phyloP scores from a whole-genome alignment of 2,113 vertebrate species.

The Triplophysa tibetana region DNA sequence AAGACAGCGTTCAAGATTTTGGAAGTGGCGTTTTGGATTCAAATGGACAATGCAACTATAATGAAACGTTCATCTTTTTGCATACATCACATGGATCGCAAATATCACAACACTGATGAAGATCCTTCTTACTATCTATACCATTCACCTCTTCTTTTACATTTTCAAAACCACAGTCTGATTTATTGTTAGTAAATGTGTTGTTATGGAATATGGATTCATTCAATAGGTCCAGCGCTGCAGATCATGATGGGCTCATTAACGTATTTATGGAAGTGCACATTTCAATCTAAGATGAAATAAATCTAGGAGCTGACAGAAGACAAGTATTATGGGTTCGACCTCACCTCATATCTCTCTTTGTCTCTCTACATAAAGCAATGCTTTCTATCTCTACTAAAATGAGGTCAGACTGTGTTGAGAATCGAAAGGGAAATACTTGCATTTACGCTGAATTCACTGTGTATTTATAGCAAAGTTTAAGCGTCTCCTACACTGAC shows the following conservation, averaged over 20 bases:
- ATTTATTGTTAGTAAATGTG: not conserved
- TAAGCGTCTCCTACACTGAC: not conserved
- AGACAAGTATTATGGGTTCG: not conserved
- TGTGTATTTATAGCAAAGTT: slow-evolving; percentile 21
- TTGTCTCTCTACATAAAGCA: not conserved
- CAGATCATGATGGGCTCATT: not conserved
- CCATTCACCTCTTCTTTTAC: not conserved
- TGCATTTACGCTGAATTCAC: not conserved
- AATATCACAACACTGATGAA: not conserved
- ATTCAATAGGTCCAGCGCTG: not conserved
- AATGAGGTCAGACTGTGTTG: not conserved
- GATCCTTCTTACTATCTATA: not conserved
- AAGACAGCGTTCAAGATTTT: not conserved
- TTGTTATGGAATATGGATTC: not conserved
- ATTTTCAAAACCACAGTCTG: not conserved
- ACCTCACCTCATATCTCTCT: not conserved
- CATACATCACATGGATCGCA: not conserved
- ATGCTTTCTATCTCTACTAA: not conserved
- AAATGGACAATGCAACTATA: not conserved
- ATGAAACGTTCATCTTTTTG: not conserved
- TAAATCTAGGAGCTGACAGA: not conserved
- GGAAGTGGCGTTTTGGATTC: not conserved
- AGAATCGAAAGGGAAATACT: not conserved
- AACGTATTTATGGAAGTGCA: not conserved
- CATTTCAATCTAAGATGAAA: not conserved